Evolutionary conservation across 2,888 invertebrate species (phyloP).

Genomic region (Drosophila eohydei): DNA sequence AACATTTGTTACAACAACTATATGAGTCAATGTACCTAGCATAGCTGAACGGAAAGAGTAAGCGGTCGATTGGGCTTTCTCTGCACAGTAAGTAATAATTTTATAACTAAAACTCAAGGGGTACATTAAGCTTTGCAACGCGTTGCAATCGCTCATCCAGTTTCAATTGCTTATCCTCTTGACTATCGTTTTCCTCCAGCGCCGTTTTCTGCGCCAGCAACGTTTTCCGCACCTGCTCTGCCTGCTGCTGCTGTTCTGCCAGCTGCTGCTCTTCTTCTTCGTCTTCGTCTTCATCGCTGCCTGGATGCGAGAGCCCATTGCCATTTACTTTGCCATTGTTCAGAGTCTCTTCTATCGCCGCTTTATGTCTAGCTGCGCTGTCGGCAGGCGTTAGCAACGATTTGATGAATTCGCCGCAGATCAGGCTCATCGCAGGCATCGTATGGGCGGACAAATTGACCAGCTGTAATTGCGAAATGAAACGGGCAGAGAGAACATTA

Average conservation of each 20-base stretch:
- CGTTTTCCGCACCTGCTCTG: conserved; percentile 57
- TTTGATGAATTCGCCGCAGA: conserved; percentile 82
- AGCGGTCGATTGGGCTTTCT: neutral
- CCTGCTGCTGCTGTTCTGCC: neutral
- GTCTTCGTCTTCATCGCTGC: conserved; percentile 51
- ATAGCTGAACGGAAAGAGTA: conserved; percentile 18
- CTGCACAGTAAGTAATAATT: conserved; percentile 10
- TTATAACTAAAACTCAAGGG: conserved; percentile 69
- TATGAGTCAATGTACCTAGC: conserved; percentile 21
- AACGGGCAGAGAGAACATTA: conserved; percentile 44
- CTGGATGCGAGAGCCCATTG: conserved; percentile 45
- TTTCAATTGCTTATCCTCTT: conserved; percentile 64
- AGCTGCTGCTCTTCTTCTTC: neutral
- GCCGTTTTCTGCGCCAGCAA: conserved; percentile 58
- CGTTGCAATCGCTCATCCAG: conserved; percentile 66
- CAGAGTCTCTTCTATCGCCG: conserved; percentile 12
- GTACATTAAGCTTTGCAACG: conserved; percentile 58
- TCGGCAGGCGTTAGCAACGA: conserved; percentile 74
- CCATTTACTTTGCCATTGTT: conserved; percentile 63
- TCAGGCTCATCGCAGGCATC: conserved; percentile 83
- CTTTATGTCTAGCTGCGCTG: conserved; percentile 11
- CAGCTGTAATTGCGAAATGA: conserved; percentile 75
- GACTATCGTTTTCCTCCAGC: conserved; percentile 23
- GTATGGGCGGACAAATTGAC: conserved; percentile 83
- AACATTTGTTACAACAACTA: conserved; percentile 55